A percentile compares a stretch with the other conserved stretches of the same genome.
Conservation (phyloP, 2,113 vertebrate species). For the Mionectes macconnelli region DNA sequence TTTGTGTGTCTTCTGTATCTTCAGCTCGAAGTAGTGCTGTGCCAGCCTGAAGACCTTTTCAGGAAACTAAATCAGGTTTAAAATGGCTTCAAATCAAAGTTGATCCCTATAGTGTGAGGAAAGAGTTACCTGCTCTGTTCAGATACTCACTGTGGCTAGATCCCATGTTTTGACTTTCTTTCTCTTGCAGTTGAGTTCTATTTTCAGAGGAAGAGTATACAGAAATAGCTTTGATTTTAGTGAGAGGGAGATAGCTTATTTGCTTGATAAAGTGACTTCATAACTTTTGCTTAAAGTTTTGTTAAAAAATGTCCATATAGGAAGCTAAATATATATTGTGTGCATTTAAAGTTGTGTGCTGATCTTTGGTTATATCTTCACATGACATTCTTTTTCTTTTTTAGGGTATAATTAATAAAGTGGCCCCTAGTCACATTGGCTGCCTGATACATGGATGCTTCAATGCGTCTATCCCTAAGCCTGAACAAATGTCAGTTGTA, state of each 20-base stretch:
- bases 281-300: background rate
- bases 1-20: background rate
- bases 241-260: background rate
- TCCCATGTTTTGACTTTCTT: background rate
- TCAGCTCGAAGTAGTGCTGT: background rate
- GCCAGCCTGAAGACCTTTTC: background rate
- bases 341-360: background rate
- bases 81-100: background rate
- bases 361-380: background rate
- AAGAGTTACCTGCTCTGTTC: background rate
- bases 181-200: background rate
- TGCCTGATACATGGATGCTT: constrained; percentile 95
- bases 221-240: background rate
- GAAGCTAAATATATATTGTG: background rate
- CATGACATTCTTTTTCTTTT: background rate
- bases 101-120: background rate
- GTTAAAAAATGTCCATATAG: rapidly evolving
- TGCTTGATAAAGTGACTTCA: background rate
- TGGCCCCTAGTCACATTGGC: constrained; percentile 87
- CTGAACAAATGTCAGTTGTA: constrained; percentile 76
- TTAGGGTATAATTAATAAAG: constrained; percentile 93
- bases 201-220: background rate
- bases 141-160: background rate
- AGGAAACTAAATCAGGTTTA: background rate
- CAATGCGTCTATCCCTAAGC: constrained; percentile 92